A percentile compares a stretch with the other conserved stretches of the same genome.
Evolutionary conservation across 2,888 invertebrate genomes (phyloP).

Genomic region (Harpagoxenus sublaevis): DNA sequence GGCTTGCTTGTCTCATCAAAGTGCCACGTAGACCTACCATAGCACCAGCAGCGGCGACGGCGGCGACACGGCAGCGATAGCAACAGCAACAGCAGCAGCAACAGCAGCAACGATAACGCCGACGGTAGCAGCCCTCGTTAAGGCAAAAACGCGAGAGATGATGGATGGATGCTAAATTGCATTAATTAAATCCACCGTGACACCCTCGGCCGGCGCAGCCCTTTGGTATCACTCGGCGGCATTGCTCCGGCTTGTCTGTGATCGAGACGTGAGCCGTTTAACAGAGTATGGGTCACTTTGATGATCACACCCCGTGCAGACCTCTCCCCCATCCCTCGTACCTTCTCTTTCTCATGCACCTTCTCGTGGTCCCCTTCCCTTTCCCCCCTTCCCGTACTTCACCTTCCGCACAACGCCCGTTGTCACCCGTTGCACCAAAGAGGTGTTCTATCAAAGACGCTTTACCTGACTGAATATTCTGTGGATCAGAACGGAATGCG

Average conservation of each 20-base stretch:
- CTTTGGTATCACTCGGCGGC: constrained; percentile 81
- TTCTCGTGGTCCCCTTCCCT: constrained; percentile 24
- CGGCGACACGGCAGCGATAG: constrained; percentile 23
- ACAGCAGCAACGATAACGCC: constrained; percentile 54
- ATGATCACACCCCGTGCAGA: constrained; percentile 79
- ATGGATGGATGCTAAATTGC: constrained; percentile 86
- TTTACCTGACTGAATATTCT: constrained; percentile 47
- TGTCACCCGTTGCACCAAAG: constrained; percentile 10
- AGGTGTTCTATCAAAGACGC: constrained; percentile 45
- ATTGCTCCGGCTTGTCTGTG: constrained; percentile 75
- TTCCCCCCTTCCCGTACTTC: constrained; percentile 18
- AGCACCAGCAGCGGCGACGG: background rate
- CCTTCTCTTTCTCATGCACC: constrained; percentile 4
- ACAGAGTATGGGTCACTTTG: constrained; percentile 84
- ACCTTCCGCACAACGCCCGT: background rate
- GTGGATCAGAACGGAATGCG: constrained; percentile 47
- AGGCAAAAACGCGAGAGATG: constrained; percentile 85
- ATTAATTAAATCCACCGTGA: constrained; percentile 86
- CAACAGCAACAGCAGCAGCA: constrained; percentile 41
- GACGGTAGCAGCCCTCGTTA: constrained; percentile 81
- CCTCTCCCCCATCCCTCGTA: constrained; percentile 1
- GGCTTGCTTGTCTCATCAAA: constrained; percentile 80
- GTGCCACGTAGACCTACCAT: constrained; percentile 71
- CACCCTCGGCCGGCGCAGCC: constrained; percentile 77
- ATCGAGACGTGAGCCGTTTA: constrained; percentile 83